Evolutionary conservation across 2,888 invertebrate species (phyloP), one percentile per base, ranked within the genome.

Genomic region (Cephus nigrinus): DNA sequence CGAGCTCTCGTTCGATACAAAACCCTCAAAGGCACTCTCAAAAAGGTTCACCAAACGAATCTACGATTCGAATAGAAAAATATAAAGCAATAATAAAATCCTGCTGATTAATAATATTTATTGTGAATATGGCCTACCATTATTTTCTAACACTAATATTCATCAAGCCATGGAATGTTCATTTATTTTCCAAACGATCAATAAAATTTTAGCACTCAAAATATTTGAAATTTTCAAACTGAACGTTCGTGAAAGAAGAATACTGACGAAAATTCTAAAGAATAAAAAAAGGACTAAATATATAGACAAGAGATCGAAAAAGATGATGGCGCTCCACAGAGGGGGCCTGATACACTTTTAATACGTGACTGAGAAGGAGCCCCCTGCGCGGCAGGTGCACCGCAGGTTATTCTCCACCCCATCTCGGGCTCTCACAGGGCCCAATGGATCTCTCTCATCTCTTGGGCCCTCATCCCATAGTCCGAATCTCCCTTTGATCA

Each of bases 331-430:
- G 71, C 30, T 32, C 33, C 71, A 33, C 30, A 30, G 71, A 71
- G 33, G 32, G 80, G 78, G 83, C 79, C 85, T 85, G 87, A 87
- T 86, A 87, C 84, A 85, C 86, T 87, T 87, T 87, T 86, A 86
- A 87, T 87, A 84, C 85, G 84, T 82, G 84, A 85, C 40, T 83
- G 84, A 55, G 55, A 83, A 84, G 84, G 85, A 90, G 90, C 90
- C 91, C 91, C 91, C 91, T 91, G 91, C 90, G 86, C 90, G 90
- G 91, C 91, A 91, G 91, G 91, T 91, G 91, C 89, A 89, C 88
- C 85, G 91, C 91, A 91, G 91, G 91, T 91, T 90, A 90, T 87
- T 91, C 88, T 86, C 80, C 81, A 82, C 84, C 84, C 77, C 31
- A 71, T 15, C 71, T 71, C 71, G 4, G 71, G 71, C 23, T 71